phyloP scores from a whole-genome alignment of 2,113 vertebrate genomes.

The Solea solea region DNA sequence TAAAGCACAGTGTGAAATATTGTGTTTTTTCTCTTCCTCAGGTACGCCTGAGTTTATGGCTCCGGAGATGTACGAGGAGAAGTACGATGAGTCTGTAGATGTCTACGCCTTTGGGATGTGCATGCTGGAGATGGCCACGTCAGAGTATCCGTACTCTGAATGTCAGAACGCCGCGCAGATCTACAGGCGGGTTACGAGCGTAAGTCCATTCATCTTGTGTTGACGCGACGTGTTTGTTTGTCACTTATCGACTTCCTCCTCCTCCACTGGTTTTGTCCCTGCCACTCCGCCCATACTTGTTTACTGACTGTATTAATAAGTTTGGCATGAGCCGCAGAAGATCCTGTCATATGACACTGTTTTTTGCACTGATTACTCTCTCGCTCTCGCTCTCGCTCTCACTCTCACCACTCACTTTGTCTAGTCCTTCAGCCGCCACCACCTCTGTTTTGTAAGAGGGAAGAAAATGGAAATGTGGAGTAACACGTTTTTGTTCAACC shows the following conservation, averaged over 20 bases:
- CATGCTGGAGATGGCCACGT: slow-evolving; percentile 99
- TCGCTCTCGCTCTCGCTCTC: no score
- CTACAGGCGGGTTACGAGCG: slow-evolving; percentile 98
- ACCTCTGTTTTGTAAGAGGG: background rate
- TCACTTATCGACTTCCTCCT: slow-evolving; percentile 14
- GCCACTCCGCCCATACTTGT: slow-evolving; percentile 45
- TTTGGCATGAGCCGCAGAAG: slow-evolving; percentile 61
- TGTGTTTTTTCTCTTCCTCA: slow-evolving; percentile 83
- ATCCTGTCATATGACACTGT: slow-evolving; percentile 63
- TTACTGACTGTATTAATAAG: slow-evolving; percentile 63
- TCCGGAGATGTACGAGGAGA: slow-evolving; percentile 99
- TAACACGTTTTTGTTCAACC: background rate
- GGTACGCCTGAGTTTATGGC: slow-evolving; percentile 99
- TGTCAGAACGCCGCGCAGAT: slow-evolving; percentile 99
- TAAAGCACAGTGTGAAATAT: background rate
- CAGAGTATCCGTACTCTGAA: slow-evolving; percentile 98
- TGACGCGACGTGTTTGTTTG: background rate
- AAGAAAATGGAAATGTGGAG: background rate
- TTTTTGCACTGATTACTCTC: slow-evolving; percentile 38
- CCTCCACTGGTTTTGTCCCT: background rate
- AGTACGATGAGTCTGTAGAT: slow-evolving; percentile 98
- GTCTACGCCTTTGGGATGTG: slow-evolving; percentile 99
- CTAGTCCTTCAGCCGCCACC: background rate
- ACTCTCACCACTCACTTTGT: no score
- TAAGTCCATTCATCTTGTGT: slow-evolving; percentile 81